Conservation (phyloP, 2,113 vertebrate genomes). For the Neolamprologus cancellatus region DNA sequence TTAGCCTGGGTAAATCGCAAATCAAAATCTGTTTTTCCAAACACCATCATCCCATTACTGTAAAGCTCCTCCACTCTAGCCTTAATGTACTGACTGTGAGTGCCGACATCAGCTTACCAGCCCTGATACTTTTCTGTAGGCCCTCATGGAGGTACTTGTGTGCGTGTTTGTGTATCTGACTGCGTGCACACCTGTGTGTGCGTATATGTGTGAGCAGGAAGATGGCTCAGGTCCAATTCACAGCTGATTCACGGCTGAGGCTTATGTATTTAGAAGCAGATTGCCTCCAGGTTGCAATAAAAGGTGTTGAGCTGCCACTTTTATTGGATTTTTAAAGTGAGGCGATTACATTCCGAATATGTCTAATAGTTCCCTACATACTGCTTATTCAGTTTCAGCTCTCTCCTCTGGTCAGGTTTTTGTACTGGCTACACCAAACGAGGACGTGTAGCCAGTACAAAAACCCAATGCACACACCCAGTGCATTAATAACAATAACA, state of each 20-base stretch:
- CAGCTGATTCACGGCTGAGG: conserved; percentile 40
- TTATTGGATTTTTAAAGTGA: conserved; percentile 61
- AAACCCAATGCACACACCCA: conserved; percentile 24
- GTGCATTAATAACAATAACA: conserved; percentile 77
- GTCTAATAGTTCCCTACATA: conserved; percentile 44
- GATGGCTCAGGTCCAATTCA: conserved; percentile 49
- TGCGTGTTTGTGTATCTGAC: not conserved
- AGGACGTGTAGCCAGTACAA: not conserved
- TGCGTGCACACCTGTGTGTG: not conserved
- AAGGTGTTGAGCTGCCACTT: conserved; percentile 60
- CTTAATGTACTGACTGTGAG: conserved; percentile 27
- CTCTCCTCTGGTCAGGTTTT: conserved; percentile 28
- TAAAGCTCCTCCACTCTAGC: conserved; percentile 7
- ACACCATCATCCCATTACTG: conserved; percentile 40
- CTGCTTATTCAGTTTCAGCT: conserved; percentile 28
- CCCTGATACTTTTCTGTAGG: conserved; percentile 7
- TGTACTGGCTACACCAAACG: conserved; percentile 15
- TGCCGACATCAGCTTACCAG: conserved; percentile 17
- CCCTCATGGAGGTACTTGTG: not conserved
- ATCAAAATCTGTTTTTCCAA: conserved; percentile 35
- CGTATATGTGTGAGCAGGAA: not conserved
- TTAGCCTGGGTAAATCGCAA: conserved; percentile 17
- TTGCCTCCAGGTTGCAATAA: conserved; percentile 57
- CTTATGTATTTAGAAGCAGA: conserved; percentile 50
- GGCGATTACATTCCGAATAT: conserved; percentile 45